Evolutionary conservation across 2,113 vertebrate genomes (phyloP).

Genomic region (Athene noctua): DNA sequence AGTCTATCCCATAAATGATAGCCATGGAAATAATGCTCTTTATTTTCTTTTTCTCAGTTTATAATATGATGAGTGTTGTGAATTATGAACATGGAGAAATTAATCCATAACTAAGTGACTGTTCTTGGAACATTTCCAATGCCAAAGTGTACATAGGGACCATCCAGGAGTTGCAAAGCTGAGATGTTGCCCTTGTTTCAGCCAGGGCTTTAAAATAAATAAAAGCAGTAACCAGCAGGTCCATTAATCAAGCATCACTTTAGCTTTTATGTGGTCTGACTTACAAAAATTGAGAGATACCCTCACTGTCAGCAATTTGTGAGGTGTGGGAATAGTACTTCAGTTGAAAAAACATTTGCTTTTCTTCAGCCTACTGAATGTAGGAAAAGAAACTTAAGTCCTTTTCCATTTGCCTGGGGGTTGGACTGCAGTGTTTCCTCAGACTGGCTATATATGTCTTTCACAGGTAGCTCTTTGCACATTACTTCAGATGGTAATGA

Average conservation of each 20-base stretch:
- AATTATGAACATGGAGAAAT: not conserved
- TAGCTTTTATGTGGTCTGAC: slow-evolving; percentile 1
- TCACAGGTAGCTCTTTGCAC: not conserved
- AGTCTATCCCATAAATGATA: not conserved
- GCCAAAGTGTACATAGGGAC: not conserved
- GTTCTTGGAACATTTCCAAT: not conserved
- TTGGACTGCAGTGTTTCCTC: not conserved
- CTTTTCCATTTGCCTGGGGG: not conserved
- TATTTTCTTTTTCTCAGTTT: not conserved
- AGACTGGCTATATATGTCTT: not conserved
- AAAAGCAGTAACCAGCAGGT: not conserved
- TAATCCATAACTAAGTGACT: not conserved
- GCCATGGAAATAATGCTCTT: not conserved
- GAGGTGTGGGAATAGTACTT: not conserved
- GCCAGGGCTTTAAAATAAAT: not conserved
- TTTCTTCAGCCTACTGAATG: slow-evolving; percentile 10
- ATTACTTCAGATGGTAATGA: not conserved
- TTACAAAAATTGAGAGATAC: slow-evolving; percentile 2
- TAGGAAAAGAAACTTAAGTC: not conserved
- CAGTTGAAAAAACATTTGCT: slow-evolving; percentile 26
- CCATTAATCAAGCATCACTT: not conserved
- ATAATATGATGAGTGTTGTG: not conserved
- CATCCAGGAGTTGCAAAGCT: not conserved
- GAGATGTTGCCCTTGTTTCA: not conserved
- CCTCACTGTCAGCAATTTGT: not conserved